Evolutionary conservation across 2,113 vertebrate genomes (phyloP), one percentile per base, ranked within the genome.

Genomic region (Theristicus caerulescens): DNA sequence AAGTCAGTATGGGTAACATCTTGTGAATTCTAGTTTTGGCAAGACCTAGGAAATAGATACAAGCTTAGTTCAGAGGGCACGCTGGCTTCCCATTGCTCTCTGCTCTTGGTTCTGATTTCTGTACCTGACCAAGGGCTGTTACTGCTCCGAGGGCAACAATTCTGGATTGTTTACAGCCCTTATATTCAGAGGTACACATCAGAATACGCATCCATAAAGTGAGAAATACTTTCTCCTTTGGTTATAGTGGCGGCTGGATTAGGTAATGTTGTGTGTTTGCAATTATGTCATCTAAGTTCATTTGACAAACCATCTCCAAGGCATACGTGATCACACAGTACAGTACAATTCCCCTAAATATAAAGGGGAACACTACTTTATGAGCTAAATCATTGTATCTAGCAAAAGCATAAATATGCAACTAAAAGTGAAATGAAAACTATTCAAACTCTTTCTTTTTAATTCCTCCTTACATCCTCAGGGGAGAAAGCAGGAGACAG

Each of bases 391-490:
- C 12, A 38, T 36, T 79, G 9, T 52, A 82, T 61, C 49, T 61
- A 82, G 36, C 13, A 85, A 88, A 82, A 79, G 21, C 62, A 65
- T 72, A 82, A 94, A 78, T 69, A 76, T 65, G 26, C 66, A 90
- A 34, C 18, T 57, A 61, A 64, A 72, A 69, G 16, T 67, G 9
- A n/a, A 82, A 92, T 47, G 6, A 71, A 84, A 95, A 67, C 16
- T 54, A 49, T 86, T 81, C 21, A 11, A 88, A 88, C 10, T 51
- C 32, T 71, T 32, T 82, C 40, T 74, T 69, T 88, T 87, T 78
- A 91, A 24, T 74, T 90, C 34, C 22, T 80, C 18, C 24, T 81
- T 77, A 29, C 6, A 40, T 81, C 18, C 36, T 42, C 44, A 46
- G 55, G 47, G 25, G 16, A 91, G 36, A 89, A 86, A 71, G 42